phyloP scores from a whole-genome alignment of 2,888 invertebrate genomes.

The Anodontia alba region DNA sequence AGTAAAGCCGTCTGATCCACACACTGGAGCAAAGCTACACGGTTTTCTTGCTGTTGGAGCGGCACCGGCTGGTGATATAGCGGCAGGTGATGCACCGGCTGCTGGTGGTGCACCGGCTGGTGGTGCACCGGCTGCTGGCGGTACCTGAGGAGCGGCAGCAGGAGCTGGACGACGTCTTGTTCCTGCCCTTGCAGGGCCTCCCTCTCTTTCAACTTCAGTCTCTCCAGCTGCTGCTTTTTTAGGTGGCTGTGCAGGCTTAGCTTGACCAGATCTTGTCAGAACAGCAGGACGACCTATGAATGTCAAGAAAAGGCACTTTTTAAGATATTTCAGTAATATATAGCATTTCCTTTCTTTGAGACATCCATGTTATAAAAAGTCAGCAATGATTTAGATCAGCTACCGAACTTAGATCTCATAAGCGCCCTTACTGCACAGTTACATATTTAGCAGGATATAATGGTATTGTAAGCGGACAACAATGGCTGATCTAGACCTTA shows the following conservation, averaged over 20 bases:
- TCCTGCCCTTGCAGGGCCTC: neutral
- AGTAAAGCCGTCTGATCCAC: slow-evolving; percentile 60
- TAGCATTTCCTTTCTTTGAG: too few relatives aligned
- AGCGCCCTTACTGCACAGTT: too few relatives aligned
- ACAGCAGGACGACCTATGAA: neutral
- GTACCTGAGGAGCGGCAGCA: neutral
- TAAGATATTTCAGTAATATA: too few relatives aligned
- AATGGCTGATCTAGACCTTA: too few relatives aligned
- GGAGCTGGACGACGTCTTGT: neutral
- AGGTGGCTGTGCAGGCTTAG: neutral
- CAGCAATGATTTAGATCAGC: too few relatives aligned
- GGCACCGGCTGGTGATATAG: neutral
- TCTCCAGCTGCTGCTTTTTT: neutral
- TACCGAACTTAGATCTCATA: too few relatives aligned
- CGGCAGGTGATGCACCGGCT: neutral
- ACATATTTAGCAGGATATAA: too few relatives aligned
- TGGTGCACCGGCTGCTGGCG: neutral
- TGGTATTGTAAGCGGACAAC: too few relatives aligned
- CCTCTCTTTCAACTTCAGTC: neutral
- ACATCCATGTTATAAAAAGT: too few relatives aligned
- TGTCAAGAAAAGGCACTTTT: too few relatives aligned
- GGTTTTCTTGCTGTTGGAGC: neutral
- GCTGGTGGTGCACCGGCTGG: neutral
- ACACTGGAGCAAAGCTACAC: slow-evolving; percentile 43
- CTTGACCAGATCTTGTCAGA: neutral